Evolutionary conservation across 2,797 vertebrate genomes (phyloP), one percentile per base, ranked within the genome.

Genomic region (Lacerta agilis): DNA sequence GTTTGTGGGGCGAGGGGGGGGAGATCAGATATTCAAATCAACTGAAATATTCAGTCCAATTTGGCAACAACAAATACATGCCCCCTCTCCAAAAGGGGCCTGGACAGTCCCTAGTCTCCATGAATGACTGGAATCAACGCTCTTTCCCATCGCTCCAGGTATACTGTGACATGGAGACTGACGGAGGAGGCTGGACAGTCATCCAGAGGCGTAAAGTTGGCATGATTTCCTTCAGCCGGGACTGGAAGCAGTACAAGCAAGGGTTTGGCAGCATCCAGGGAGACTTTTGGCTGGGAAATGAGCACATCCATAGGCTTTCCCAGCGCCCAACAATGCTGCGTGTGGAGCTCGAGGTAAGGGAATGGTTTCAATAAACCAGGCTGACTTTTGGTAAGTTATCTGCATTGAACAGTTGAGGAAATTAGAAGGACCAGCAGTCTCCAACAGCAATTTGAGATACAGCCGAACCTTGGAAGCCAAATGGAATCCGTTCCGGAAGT

Each of bases 211-310:
- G 98, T 1, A 99, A 98, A 95, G 96, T 98, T 13, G 99, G 99
- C 90, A 93, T 99, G 81, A 98, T 97, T 36, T 98, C 98, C 18
- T 99, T 99, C 95, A 97, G 97, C 76, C 97, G 97, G 20, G 98
- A 99, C 94, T 99, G 99, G 99, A 98, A 98, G 91, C 98, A 99
- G 91, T 99, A 99, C 91, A 98, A 96, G 92, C 97, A 95, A 9
- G 99, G 99, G 66, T 99, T 99, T 91, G 99, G 99, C 89, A 98
- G 97, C 85, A 97, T 98, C 88, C 98, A 97, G 0, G 99, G 99
- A 82, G 99, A 99, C 94, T 99, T 99, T 95, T 99, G 99, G 99
- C 96, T 99, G 25, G 99, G 99, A 90, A 99, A 99, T 2, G 98
- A 99, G 76, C 96, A 99, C 87, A 98, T 99, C 97, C 98, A 98